phyloP scores from a whole-genome alignment of 37 sponge, comb jelly and placozoan genomes.

The Chondrosia reniformis region DNA sequence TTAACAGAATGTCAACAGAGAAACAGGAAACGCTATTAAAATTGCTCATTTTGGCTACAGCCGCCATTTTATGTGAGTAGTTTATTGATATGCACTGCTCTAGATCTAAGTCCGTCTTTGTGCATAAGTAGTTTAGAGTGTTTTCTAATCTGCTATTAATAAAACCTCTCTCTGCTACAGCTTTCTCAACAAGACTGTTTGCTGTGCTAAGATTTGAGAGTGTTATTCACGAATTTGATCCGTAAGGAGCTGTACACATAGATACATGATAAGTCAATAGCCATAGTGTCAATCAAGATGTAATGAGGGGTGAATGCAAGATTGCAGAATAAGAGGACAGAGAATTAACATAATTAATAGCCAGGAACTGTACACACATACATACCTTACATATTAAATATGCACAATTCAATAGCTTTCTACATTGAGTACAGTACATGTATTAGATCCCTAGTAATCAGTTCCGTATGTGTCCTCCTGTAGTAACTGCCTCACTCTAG shows the following conservation, averaged over 20 bases:
- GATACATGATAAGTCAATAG: too few species aligned
- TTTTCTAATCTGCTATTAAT: background rate
- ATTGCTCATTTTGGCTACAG: conserved; percentile 66
- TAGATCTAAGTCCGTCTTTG: background rate
- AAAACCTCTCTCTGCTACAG: conserved; percentile 40
- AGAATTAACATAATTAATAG: too few species aligned
- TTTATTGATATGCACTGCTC: background rate
- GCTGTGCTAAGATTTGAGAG: conserved; percentile 98
- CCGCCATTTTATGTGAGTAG: conserved; percentile 80
- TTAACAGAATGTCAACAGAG: conserved; percentile 62
- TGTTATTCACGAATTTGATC: conserved; percentile 99
- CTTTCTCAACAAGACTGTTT: conserved; percentile 94
- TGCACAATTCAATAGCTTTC: too few species aligned
- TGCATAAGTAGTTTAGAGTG: background rate
- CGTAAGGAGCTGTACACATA: conserved; percentile 48
- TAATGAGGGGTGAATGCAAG: too few species aligned
- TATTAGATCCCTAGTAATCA: too few species aligned
- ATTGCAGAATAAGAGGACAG: too few species aligned
- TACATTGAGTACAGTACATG: too few species aligned
- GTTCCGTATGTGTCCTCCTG: too few species aligned
- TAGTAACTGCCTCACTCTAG: too few species aligned
- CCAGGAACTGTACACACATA: too few species aligned
- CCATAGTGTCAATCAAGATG: too few species aligned
- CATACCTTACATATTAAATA: too few species aligned
- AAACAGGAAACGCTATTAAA: conserved; percentile 93